Base-by-base conservation (phyloP, 2,797 vertebrate genomes). In the Clarias laeviceps region DNA sequence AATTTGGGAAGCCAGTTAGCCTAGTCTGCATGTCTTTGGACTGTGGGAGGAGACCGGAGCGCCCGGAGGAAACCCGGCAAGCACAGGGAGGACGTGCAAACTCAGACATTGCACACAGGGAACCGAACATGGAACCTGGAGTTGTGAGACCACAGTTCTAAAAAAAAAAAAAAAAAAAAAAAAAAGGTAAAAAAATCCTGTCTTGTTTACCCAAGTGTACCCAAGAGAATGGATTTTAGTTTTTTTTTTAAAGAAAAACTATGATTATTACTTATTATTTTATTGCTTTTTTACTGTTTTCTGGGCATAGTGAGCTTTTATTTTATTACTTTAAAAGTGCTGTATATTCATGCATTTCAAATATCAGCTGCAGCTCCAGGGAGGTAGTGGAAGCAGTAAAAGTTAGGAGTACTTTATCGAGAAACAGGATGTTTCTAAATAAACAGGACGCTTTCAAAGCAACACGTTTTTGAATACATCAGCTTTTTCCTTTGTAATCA, bases 391-490 rank as follows among this genome's bases (percentile, higher is more conserved):
- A 24, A 12, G 68, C 5, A 70, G 68, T 70, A 40, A 70, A 70
- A 40, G 68, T 70, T 22, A 24, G 22, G 20, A 70, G 34, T 70
- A 40, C 34, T 40, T 70, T 70, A 34, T 70, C 9, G 4, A 70
- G 34, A 70, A 70, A 70, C 68, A 70, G 68, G 34, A 70, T 24
- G 68, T 70, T 70, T 70, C 68, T 40, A 24, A 37, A 40, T 24
- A 24, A 40, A 70, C 68, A 70, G 34, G 34, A 40, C 9, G 20
- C 6, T 34, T 7, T 34, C 29, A 18, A 22, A 34, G 66, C 17
- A 3, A 3, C 3, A 3, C 40, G 34, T 9, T 40, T 40, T 70
- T 37, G 11, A 70, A 40, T 22, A 24, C 9, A 5, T 70, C 37
- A 14, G 22, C 20, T 22, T 24, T 24, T 70, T 70, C 18, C 37